Base-by-base conservation (phyloP, 2,888 invertebrate species). In the Caenorhabditis panamensis region DNA sequence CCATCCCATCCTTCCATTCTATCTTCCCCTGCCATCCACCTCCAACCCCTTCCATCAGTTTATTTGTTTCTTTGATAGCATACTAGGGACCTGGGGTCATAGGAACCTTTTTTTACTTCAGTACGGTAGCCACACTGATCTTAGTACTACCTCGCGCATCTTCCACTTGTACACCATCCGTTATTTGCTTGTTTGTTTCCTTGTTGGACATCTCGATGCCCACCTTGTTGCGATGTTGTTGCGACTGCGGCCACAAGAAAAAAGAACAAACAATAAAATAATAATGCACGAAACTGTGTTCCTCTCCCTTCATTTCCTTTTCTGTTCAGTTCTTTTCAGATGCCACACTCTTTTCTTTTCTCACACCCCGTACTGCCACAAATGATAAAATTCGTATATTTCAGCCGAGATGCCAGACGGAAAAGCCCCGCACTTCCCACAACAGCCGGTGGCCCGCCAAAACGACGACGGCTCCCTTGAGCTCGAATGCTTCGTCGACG, bases 371-470 rank as follows among this genome's bases (percentile, higher is more conserved):
- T 24, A 28, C 31, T 13, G 13, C 13, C 41, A 41, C 41, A 2
- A 41, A 41, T 41, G 11, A 31, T n/a, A n/a, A 6, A 31, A 31
- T 31, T 9, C 4, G 26, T 2, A 61, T 1, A 58, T 73, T 72
- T 58, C 49, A 73, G 72, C 54, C 49, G 61, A 16, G 28, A 90
- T 90, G 90, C 89, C 90, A 44, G 89, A 90, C 80, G 90, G 89
- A 73, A 91, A 91, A 84, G 90, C 91, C 22, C 91, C 91, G 36
- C 91, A 91, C 81, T 91, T 91, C 84, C 91, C 91, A 22, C 91
- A 91, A 83, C 91, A 91, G 81, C 91, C 91, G 18, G 91, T 91
- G 63, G 91, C 91, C 51, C 82, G 91, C 58, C 91, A 91, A 82
- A 91, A 91, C 82, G 91, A 91, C 78, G 91, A 91, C 81, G 91